Evolutionary conservation across 37 sponge, comb jelly and placozoan species (phyloP), one percentile per base, ranked within the genome.

Genomic region (Theonella swinhoei): DNA sequence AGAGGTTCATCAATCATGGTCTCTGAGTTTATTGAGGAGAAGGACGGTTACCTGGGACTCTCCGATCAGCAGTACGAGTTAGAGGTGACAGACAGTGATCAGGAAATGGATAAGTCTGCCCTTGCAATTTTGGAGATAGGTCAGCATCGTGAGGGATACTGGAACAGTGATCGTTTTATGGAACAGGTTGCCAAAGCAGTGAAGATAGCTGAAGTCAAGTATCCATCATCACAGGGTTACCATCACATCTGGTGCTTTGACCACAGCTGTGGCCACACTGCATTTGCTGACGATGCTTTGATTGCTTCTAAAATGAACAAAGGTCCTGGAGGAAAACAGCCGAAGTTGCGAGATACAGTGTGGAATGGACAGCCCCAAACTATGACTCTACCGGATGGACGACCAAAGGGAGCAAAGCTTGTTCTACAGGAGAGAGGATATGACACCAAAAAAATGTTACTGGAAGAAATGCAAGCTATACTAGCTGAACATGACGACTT

Each of bases 1-100:
- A 78, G 34, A 19, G 80, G 83, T 11, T 26, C 40, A 17, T 70
- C 72, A n/a, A 72, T 83, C 33, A 82, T 82, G 83, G 73, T 73
- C 8, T 82, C 83, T 34, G 74, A 82, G 30, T 82, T 82, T 40
- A 74, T 83, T 64, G 76, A 75, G 24, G 76, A 83, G 76, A 63
- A 47, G 61, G 81, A 81, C 70, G 78, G 78, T 23, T 77, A 63
- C 39, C 39, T 62, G 25, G 2, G 64, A 22, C 11, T 72, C 25
- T 39, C 37, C 1, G 42, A 78, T 23, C 29, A 1, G 4, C 7
- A 35, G 73, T 72, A 41, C 8, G 25, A 72, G 26, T 24, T 19
- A 1, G 38, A 33, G 33, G 8, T 32, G 2, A 23, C 70, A 19
- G 62, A 58, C n/a, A n/a, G n/a, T 59, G 64, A 22, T 20, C 37